These are phyloP conservation scores for Illadopsis cleaveri DNA, from an alignment of 2,113 vertebrate species.

Conservation along the genomic window DNA sequence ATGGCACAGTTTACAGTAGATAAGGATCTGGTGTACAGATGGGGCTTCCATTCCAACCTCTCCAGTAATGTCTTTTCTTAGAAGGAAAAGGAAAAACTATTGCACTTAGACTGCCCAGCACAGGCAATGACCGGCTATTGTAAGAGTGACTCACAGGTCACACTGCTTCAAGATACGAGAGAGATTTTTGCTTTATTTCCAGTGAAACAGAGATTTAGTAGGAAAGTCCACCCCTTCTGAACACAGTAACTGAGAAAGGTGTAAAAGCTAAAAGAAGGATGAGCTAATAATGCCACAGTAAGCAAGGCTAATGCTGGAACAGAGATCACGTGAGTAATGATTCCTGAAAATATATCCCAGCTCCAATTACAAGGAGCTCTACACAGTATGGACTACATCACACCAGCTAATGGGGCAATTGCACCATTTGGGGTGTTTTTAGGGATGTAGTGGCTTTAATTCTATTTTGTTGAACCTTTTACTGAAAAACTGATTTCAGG, in stretches of 20 bases:
- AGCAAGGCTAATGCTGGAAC: neutral
- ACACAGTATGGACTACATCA: neutral
- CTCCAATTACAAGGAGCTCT: neutral
- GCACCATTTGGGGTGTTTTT: rapidly evolving
- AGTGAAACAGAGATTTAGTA: neutral
- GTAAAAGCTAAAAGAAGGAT: neutral
- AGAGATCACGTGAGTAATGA: rapidly evolving
- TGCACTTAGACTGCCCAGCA: neutral
- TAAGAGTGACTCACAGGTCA: neutral
- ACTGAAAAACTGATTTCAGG: neutral
- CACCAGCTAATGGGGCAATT: neutral
- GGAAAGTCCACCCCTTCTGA: neutral
- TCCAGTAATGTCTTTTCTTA: neutral
- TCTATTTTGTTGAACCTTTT: neutral
- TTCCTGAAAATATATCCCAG: neutral
- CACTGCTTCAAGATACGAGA: neutral
- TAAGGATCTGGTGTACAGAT: neutral
- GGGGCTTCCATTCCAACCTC: neutral
- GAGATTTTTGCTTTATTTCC: neutral
- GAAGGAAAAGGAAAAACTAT: neutral
- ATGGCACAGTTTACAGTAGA: neutral
- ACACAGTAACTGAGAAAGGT: neutral
- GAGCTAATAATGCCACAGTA: neutral
- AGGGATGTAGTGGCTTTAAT: neutral
- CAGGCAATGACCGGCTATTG: neutral